Conservation (phyloP, 2,888 invertebrate species). For the Eilema depressum region DNA sequence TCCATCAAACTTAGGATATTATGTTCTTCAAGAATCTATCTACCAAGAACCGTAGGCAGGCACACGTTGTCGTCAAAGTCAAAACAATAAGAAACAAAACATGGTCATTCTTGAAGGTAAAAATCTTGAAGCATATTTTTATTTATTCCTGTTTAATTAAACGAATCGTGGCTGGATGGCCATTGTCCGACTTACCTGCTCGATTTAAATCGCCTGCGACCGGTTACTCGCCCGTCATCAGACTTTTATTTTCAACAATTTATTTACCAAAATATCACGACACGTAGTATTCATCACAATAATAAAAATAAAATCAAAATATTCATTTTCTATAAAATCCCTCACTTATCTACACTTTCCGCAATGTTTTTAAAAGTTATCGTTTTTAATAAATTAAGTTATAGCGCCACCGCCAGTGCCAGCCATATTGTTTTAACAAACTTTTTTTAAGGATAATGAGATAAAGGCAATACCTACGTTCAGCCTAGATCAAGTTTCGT, state of each 20-base stretch:
- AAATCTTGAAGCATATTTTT: constrained; percentile 55
- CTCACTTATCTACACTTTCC: constrained; percentile 42
- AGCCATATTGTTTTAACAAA: constrained; percentile 39
- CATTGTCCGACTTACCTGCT: constrained; percentile 83
- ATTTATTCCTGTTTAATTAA: constrained; percentile 83
- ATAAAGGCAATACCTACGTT: constrained; percentile 55
- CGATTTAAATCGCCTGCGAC: constrained; percentile 76
- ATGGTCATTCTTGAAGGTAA: constrained; percentile 44
- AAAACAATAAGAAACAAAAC: constrained; percentile 32
- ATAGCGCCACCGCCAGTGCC: constrained; percentile 21
- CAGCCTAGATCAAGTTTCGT: constrained; percentile 49
- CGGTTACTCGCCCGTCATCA: constrained; percentile 72
- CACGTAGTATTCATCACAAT: constrained; percentile 65
- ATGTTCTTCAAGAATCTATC: neutral
- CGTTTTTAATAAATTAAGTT: constrained; percentile 6
- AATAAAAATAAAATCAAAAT: constrained; percentile 44
- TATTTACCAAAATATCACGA: constrained; percentile 74
- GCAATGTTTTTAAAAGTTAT: constrained; percentile 34
- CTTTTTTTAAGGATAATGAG: constrained; percentile 28
- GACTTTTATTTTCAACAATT: constrained; percentile 76
- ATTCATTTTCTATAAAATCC: constrained; percentile 39
- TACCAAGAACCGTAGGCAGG: constrained; percentile 6
- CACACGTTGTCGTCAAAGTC: constrained; percentile 2
- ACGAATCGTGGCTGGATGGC: constrained; percentile 78
- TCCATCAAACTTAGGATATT: neutral